A percentile compares a stretch with the other conserved stretches of the same genome.
Evolutionary conservation across 2,797 vertebrate species (phyloP).

Genomic region (Melanotaenia nigrans): DNA sequence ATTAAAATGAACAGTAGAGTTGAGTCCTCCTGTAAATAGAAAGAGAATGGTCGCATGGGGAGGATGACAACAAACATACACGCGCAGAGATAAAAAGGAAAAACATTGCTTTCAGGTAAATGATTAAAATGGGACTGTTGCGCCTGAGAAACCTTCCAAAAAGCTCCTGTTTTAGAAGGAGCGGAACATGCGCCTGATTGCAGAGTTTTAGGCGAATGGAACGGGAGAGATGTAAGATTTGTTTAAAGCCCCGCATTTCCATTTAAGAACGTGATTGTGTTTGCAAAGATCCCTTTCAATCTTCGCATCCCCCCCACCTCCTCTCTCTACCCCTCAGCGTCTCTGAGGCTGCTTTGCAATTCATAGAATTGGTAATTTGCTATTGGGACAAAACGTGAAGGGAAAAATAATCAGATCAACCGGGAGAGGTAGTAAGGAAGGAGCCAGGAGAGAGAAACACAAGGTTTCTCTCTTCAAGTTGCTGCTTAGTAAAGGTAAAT

Average conservation of each 20-base stretch:
- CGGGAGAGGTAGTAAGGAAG: constrained; percentile 82
- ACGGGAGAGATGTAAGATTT: constrained; percentile 91
- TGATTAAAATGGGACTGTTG: constrained; percentile 83
- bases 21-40: constrained; percentile 75
- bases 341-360: constrained; percentile 92
- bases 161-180: constrained; percentile 81
- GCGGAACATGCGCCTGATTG: constrained; percentile 86
- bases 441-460: constrained; percentile 78
- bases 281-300: constrained; percentile 92
- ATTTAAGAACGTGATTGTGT: constrained; percentile 94
- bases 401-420: constrained; percentile 93
- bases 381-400: constrained; percentile 94
- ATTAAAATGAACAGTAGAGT: constrained; percentile 70
- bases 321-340: constrained; percentile 86
- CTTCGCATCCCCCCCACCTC: constrained; percentile 78
- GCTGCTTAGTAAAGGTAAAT: constrained; percentile 74
- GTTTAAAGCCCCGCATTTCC: constrained; percentile 91
- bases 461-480: constrained; percentile 79
- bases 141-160: constrained; percentile 74
- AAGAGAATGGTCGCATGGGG: constrained; percentile 61
- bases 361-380: constrained; percentile 95
- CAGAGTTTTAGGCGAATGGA: constrained; percentile 89
- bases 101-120: constrained; percentile 82
- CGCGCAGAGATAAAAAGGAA: constrained; percentile 68
- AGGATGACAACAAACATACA: constrained; percentile 80